Base-by-base conservation (phyloP, 2,888 invertebrate genomes). In the Rhagonycha lutea region DNA sequence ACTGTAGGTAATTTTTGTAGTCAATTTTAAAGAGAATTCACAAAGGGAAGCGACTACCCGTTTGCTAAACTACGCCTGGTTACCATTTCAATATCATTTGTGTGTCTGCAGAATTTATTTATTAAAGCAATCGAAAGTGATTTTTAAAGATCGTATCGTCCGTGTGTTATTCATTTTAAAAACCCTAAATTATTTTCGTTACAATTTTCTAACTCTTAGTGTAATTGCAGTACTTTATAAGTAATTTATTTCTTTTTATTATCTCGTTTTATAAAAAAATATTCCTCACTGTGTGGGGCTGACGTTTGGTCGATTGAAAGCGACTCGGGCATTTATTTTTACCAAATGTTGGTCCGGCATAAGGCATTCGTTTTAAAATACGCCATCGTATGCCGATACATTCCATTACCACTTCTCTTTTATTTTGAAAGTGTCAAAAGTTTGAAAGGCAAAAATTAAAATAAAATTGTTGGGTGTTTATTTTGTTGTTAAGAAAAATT, bases 31-130 rank as follows among this genome's bases (percentile, higher is more conserved):
- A 11, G 24, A 65, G 63, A 63, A 23, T 18, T 12, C 8, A 24
- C 63, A 32, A 74, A 24, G 60, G 18, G 32, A 70, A 78, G 70
- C 71, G 71, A 81, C 81, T 83, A 81, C 84, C 83, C 82, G 84
- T 84, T 84, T 84, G 83, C 84, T 83, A 83, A 84, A 81, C 79
- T 82, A 83, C 84, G 75, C 79, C 76, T 81, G 82, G 84, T 84
- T 83, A 84, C 84, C 83, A 82, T 78, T 79, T 76, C 69, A 26
- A 77, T 70, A 72, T 74, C 61, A 60, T 69, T 79, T 69, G 68
- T 65, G 73, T 73, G 73, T 73, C 71, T 76, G 62, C 69, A 69
- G 62, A 69, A 70, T 14, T 68, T 73, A 68, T 72, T 47, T 32
- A 69, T 69, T 63, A 65, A 61, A 68, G 26, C 47, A 62, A 61